Base-by-base conservation (phyloP, 2,797 vertebrate species). In the Artibeus lituratus region DNA sequence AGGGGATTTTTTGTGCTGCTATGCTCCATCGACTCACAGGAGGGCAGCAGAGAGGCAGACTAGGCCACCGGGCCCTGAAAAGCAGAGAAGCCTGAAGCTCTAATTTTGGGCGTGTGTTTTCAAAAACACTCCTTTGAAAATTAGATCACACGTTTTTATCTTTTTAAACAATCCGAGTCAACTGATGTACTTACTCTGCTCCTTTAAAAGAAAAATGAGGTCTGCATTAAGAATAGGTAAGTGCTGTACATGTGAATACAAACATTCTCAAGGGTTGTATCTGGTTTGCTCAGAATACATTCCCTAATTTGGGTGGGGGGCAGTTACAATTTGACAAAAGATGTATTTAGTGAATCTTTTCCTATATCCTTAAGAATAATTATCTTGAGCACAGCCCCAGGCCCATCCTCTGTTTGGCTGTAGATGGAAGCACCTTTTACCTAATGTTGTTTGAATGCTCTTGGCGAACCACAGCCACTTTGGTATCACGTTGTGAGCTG, bases 11-110 rank as follows among this genome's bases (percentile, higher is more conserved):
- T 67, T 80, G 26, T 77, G 1, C 10, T 94, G 97, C 97, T 96
- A 80, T 97, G 82, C 94, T 90, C 37, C 19, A 0, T 2, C 16
- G 47, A 26, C 49, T 85, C 98, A 95, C 98, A 44, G 83, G 98
- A 97, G 98, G 67, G 98, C 97, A 98, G 97, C 97, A 96, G 90
- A 96, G 96, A 90, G 96, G 96, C 86, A 59, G 92, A n/a, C 26
- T 26, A 95, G 76, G 74, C 35, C 8, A 55, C 42, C 57, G 22
- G 22, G 47, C 51, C 62, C 32, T 70, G 72, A 92, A 70, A 8
- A 67, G 59, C 59, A 19, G 55, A 96, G 69, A 78, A 94, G 85
- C 42, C 94, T 49, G 44, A 70, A 94, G 94, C 87, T 90, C 95
- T 96, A 67, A 97, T 97, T 97, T 97, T 94, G 97, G 95, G 70